Conservation (phyloP, 2,797 vertebrate species). For the Ciconia nigra region DNA sequence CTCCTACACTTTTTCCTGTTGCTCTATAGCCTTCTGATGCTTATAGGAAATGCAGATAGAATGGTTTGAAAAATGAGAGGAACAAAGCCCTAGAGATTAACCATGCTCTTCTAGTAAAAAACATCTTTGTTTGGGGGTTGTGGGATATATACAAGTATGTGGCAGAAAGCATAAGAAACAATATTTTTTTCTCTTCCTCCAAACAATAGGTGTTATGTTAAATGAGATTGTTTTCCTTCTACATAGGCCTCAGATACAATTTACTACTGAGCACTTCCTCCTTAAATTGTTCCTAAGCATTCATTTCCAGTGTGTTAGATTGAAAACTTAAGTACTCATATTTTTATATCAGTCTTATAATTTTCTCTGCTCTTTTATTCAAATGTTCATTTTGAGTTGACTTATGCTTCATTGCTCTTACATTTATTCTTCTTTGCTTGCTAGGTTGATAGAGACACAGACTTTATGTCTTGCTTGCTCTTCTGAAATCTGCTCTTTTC, state of each 20-base stretch:
- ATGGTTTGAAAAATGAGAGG: neutral
- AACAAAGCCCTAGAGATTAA: neutral
- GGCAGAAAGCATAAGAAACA: neutral
- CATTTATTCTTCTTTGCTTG: neutral
- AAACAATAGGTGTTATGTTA: neutral
- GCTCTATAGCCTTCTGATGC: neutral
- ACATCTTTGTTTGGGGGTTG: neutral
- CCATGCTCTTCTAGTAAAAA: neutral
- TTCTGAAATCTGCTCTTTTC: neutral
- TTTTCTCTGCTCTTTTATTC: neutral
- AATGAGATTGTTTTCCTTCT: neutral
- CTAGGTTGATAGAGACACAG: neutral
- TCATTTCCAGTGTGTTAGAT: neutral
- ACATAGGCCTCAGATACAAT: neutral
- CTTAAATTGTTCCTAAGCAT: neutral
- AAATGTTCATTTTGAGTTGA: neutral
- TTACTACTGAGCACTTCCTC: neutral
- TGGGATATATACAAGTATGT: neutral
- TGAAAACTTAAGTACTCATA: neutral
- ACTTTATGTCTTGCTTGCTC: neutral
- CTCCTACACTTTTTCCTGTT: neutral
- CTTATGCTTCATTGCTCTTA: neutral
- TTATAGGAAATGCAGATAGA: neutral
- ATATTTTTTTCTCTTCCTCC: neutral
- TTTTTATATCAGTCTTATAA: neutral